Conservation (phyloP, 2,113 vertebrate species). For the Myrmecophaga tridactyla region DNA sequence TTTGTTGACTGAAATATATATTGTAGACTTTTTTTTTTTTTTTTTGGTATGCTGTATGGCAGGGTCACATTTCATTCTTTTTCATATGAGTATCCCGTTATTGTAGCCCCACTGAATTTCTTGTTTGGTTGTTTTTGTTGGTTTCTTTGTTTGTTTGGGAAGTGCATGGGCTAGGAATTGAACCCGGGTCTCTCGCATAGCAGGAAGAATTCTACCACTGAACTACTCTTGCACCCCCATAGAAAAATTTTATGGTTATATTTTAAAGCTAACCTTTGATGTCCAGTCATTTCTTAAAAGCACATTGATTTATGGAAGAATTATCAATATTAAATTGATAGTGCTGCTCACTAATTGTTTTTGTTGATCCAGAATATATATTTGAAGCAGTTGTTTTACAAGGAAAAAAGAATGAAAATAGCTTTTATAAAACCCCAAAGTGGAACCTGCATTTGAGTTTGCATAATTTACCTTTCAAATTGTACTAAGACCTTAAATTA, state of each 20-base stretch:
- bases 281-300: conserved; percentile 15
- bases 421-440: conserved; percentile 28
- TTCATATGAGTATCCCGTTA: too few species aligned
- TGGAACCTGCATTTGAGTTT: conserved; percentile 60
- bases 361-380: conserved; percentile 8
- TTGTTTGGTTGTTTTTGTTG: too few species aligned
- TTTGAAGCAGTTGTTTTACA: conserved; percentile 59
- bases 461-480: conserved; percentile 69
- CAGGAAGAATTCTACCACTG: too few species aligned
- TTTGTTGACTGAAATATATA: neutral
- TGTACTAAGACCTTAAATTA: conserved; percentile 51
- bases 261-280: conserved; percentile 34
- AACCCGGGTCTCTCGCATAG: too few species aligned
- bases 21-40: too few species aligned
- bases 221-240: too few species aligned
- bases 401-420: conserved; percentile 47
- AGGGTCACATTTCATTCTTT: too few species aligned
- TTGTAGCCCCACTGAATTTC: too few species aligned
- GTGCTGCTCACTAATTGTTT: conserved; percentile 29
- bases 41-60: too few species aligned
- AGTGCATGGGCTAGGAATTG: too few species aligned
- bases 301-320: neutral
- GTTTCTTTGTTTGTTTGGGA: too few species aligned
- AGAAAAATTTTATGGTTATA: neutral
- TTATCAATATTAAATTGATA: neutral